Conservation (phyloP, 2,888 invertebrate species). For the Hemithea aestivaria region DNA sequence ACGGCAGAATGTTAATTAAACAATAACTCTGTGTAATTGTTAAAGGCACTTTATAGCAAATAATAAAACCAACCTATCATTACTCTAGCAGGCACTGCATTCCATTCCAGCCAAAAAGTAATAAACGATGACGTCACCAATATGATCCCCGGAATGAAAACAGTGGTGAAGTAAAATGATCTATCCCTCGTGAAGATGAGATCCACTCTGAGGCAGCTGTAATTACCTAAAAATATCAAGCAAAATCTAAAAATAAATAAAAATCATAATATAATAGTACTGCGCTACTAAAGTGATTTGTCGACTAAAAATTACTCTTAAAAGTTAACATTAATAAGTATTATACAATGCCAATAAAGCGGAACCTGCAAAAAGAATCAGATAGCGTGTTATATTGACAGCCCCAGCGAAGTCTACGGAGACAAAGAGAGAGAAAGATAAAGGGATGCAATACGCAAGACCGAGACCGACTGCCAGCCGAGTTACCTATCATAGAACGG, state of each 20-base stretch:
- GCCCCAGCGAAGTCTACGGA: conserved; percentile 66
- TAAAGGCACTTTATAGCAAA: conserved; percentile 36
- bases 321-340: conserved; percentile 29
- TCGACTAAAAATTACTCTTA: conserved; percentile 26
- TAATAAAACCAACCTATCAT: conserved; percentile 90
- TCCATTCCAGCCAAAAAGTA: conserved; percentile 98
- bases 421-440: conserved; percentile 30
- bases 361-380: conserved; percentile 49
- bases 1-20: conserved; percentile 21
- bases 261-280: too few species aligned
- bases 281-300: conserved; percentile 38
- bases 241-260: conserved; percentile 62
- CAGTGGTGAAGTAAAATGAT: conserved; percentile 98
- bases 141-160: conserved; percentile 97
- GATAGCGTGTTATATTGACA: conserved; percentile 66
- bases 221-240: conserved; percentile 88
- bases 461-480: conserved; percentile 63
- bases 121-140: conserved; percentile 98
- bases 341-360: conserved; percentile 53
- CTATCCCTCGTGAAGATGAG: conserved; percentile 96
- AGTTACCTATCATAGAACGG: conserved; percentile 91
- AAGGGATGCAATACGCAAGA: conserved; percentile 59
- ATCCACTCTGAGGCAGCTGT: conserved; percentile 96
- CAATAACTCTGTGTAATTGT: conserved; percentile 15
- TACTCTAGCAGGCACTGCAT: conserved; percentile 96